Evolutionary conservation across 2,797 vertebrate genomes (phyloP).

Genomic region (Babyrousa celebensis): DNA sequence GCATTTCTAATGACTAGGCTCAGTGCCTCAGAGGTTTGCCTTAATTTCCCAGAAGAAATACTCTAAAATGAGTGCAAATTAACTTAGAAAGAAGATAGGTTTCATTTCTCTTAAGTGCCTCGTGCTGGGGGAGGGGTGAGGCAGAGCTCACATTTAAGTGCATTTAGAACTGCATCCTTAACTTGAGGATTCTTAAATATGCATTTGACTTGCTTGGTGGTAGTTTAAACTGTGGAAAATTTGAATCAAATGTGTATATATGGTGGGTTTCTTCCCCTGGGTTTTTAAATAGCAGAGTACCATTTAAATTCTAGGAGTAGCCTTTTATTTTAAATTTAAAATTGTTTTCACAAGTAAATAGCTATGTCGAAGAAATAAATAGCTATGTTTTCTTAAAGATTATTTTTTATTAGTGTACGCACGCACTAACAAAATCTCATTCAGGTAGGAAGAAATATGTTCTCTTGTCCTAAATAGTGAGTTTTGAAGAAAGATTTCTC

Average conservation of each 20-base stretch:
- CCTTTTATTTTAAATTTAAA: slow-evolving; percentile 72
- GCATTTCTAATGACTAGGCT: neutral
- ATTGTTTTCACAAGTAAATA: slow-evolving; percentile 64
- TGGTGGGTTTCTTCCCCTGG: neutral
- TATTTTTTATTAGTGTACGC: slow-evolving; percentile 32
- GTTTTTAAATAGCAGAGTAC: slow-evolving; percentile 66
- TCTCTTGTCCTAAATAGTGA: slow-evolving; percentile 62
- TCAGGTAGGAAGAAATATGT: slow-evolving; percentile 78
- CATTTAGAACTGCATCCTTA: slow-evolving; percentile 62
- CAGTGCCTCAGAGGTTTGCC: neutral
- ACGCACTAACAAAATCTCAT: slow-evolving; percentile 53
- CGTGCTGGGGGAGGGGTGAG: neutral
- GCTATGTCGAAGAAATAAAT: slow-evolving; percentile 68
- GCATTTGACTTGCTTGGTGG: slow-evolving; percentile 62
- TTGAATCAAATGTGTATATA: slow-evolving; percentile 80
- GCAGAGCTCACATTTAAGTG: neutral
- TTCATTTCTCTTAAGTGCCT: slow-evolving; percentile 60
- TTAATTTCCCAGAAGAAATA: slow-evolving; percentile 61
- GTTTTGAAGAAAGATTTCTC: slow-evolving; percentile 75
- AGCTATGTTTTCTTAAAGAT: slow-evolving; percentile 67
- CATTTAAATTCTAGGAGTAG: slow-evolving; percentile 60
- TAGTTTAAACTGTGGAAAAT: slow-evolving; percentile 80
- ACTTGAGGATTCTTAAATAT: slow-evolving; percentile 50
- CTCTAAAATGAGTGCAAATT: slow-evolving; percentile 6
- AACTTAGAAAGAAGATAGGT: slow-evolving; percentile 68